Percentiles rank a stretch among this genome's conserved stretches.
Evolutionary conservation across 2,888 invertebrate species (phyloP).

Genomic region (Gnatocerus cornutus): DNA sequence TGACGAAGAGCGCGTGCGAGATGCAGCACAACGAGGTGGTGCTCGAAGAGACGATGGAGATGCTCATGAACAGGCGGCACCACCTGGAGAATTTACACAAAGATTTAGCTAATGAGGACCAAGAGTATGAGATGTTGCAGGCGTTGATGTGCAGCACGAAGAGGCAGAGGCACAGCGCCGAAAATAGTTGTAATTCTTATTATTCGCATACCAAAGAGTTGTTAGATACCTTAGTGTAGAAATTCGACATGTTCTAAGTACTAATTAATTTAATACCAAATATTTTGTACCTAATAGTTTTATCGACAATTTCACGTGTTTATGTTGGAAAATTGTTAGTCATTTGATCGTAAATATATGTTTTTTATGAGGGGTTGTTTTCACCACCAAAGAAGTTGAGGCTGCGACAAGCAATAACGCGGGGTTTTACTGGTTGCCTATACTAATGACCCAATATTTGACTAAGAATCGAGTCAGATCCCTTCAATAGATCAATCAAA

Average conservation of each 20-base stretch:
- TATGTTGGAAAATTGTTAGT: slow-evolving; percentile 47
- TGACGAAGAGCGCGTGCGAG: slow-evolving; percentile 70
- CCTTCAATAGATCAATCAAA: no score
- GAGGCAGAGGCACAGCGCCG: slow-evolving; percentile 54
- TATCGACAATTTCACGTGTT: slow-evolving; percentile 32
- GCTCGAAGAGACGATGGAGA: slow-evolving; percentile 68
- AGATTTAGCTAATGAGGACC: slow-evolving; percentile 67
- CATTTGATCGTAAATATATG: slow-evolving; percentile 45
- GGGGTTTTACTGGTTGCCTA: not conserved
- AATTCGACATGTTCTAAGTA: slow-evolving; percentile 27
- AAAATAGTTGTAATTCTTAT: slow-evolving; percentile 57
- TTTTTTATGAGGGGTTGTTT: slow-evolving; percentile 17
- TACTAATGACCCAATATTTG: no score
- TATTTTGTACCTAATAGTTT: slow-evolving; percentile 69
- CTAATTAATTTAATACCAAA: slow-evolving; percentile 68
- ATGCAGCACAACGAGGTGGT: slow-evolving; percentile 71
- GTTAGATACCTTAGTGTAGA: slow-evolving; percentile 71
- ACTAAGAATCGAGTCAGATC: no score
- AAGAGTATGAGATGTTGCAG: slow-evolving; percentile 69
- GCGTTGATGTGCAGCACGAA: slow-evolving; percentile 66
- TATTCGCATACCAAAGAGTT: slow-evolving; percentile 70
- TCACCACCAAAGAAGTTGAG: not conserved
- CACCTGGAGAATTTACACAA: slow-evolving; percentile 66
- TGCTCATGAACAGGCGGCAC: slow-evolving; percentile 62
- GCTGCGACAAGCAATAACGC: not conserved